Evolutionary conservation across 2,888 invertebrate genomes (phyloP).

Genomic region (Drosophila lacicola): DNA sequence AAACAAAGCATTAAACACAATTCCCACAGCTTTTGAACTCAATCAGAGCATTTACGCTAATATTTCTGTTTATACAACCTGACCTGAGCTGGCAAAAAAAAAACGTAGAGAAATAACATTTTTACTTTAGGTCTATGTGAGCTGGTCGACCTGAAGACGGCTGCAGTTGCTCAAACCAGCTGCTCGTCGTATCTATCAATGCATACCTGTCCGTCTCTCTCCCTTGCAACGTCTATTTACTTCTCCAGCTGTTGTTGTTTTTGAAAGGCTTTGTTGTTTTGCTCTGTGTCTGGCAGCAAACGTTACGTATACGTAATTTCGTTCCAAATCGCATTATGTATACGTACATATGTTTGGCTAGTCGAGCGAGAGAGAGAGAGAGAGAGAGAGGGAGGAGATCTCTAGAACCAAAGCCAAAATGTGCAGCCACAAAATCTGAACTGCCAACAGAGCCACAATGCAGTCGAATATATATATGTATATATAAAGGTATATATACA

Average conservation of each 20-base stretch:
- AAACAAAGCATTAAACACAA: slow-evolving; percentile 20
- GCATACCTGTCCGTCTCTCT: slow-evolving; percentile 9
- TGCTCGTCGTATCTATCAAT: slow-evolving; percentile 25
- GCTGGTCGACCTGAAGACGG: slow-evolving; percentile 20
- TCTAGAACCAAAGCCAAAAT: slow-evolving; percentile 30
- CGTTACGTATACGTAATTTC: slow-evolving; percentile 73
- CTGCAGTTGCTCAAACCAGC: slow-evolving; percentile 7
- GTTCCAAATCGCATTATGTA: slow-evolving; percentile 65
- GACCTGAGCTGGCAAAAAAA: slow-evolving; percentile 29
- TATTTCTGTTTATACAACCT: slow-evolving; percentile 51
- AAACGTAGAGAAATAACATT: slow-evolving; percentile 29
- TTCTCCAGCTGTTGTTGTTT: slow-evolving; percentile 16
- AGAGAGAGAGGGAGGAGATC: neutral
- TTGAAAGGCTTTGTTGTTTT: slow-evolving; percentile 12
- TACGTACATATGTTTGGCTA: slow-evolving; percentile 34
- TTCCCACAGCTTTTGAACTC: slow-evolving; percentile 49
- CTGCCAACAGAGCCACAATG: slow-evolving; percentile 51
- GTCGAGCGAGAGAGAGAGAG: neutral
- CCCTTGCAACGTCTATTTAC: neutral
- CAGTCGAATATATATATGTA: slow-evolving; percentile 21
- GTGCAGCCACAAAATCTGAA: slow-evolving; percentile 50
- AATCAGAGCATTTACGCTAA: slow-evolving; percentile 70
- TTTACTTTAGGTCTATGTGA: slow-evolving; percentile 28
- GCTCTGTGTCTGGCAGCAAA: slow-evolving; percentile 33
- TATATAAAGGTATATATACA: slow-evolving; percentile 3